Conservation (phyloP, 2,888 invertebrate species). For the Macaria liturata region DNA sequence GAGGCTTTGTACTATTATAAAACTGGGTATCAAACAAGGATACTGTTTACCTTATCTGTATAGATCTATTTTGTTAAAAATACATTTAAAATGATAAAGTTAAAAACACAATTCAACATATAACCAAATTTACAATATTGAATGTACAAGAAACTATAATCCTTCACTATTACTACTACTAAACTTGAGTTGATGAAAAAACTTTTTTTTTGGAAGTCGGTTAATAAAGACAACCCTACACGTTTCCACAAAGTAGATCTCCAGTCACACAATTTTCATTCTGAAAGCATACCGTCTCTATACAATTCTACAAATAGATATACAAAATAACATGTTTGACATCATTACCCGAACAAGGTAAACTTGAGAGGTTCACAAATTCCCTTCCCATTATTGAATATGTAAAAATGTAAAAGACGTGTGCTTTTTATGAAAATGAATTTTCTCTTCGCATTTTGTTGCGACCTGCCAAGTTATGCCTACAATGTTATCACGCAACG, state of each 20-base stretch:
- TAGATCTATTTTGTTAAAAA: too few species aligned
- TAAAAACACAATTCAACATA: too few species aligned
- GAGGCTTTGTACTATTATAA: too few species aligned
- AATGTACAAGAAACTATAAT: too few species aligned
- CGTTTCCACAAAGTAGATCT: slow-evolving; percentile 26
- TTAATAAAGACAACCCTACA: slow-evolving; percentile 1
- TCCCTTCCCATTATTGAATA: slow-evolving; percentile 28
- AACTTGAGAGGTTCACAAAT: slow-evolving; percentile 27
- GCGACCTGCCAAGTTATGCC: slow-evolving; percentile 29
- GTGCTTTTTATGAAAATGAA: slow-evolving; percentile 32
- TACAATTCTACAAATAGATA: slow-evolving; percentile 18
- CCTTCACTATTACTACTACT: too few species aligned
- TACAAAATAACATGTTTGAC: slow-evolving; percentile 31
- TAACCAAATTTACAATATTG: too few species aligned
- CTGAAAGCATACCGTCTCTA: slow-evolving; percentile 30
- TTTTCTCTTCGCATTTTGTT: slow-evolving; percentile 32
- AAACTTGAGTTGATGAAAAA: too few species aligned
- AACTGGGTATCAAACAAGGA: too few species aligned
- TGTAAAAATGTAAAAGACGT: slow-evolving; percentile 28
- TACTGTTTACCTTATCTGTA: too few species aligned
- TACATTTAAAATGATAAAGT: too few species aligned
- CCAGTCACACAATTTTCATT: slow-evolving; percentile 19
- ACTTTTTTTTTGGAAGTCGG: too few species aligned
- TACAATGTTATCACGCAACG: slow-evolving; percentile 18
- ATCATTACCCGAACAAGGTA: slow-evolving; percentile 30